These are phyloP conservation scores for Siniperca chuatsi DNA, from an alignment of 2,113 vertebrate species.

Conservation along the genomic window DNA sequence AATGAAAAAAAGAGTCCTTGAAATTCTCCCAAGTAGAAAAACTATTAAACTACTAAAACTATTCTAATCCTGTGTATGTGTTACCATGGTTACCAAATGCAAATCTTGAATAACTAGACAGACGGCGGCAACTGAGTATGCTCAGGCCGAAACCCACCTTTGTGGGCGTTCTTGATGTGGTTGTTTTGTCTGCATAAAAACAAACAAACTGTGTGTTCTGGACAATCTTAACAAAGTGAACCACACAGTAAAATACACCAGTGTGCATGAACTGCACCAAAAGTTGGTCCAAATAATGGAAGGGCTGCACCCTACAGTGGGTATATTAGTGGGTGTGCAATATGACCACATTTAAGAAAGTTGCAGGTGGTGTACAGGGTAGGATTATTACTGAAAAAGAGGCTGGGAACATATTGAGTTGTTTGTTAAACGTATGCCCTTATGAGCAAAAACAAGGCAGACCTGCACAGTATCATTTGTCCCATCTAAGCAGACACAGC, in stretches of 20 bases:
- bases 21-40: background rate
- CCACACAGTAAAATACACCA: background rate
- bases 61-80: background rate
- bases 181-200: background rate
- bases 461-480: conserved; percentile 38
- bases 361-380: background rate
- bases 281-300: background rate
- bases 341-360: background rate
- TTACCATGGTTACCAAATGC: conserved; percentile 13
- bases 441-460: conserved; percentile 29
- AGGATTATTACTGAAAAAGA: conserved; percentile 7
- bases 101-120: background rate
- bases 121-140: too few species aligned
- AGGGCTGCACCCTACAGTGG: background rate
- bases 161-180: background rate
- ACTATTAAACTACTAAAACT: background rate
- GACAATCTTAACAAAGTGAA: background rate
- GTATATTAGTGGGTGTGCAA: background rate
- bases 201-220: background rate
- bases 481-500: conserved; percentile 42
- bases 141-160: background rate
- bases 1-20: background rate
- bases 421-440: conserved; percentile 24
- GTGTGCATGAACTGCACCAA: background rate
- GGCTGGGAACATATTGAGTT: conserved; percentile 21